Base-by-base conservation (phyloP, 2,797 vertebrate genomes). In the Melanotaenia pygmaea region DNA sequence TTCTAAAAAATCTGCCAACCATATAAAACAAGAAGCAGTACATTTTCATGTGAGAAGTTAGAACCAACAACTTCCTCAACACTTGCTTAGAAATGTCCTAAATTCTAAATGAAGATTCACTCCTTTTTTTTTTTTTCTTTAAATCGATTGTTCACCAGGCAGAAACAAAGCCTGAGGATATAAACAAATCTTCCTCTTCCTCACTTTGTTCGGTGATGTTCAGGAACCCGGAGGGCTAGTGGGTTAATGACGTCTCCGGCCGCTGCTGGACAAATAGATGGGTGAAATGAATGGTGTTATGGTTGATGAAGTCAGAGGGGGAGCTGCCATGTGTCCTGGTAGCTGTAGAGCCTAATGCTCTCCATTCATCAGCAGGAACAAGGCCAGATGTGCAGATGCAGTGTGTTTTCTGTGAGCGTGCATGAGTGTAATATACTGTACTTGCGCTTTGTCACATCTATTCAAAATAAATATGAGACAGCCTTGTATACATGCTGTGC, bases 191-290 rank as follows among this genome's bases (percentile, higher is more conserved):
- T 34, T 56, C 60, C 47, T 45, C 11, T 16, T 57, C 43, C 50
- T 59, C 24, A 50, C 50, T 70, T 59, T 51, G 35, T 63, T 73
- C 76, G 14, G 77, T 24, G 65, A 58, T 16, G 32, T 67, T 73
- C 60, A 67, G 71, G 70, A 73, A 65, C 47, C 72, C 64, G 20
- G 60, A 72, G 74, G 70, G 66, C 62, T 59, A 14, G 40, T 30
- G 13, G 87, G 85, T 86, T 88, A 88, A 89, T 79, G 82, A 81
- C 76, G 80, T 79, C 70, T 38, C 72, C 24, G 56, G 76, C 84
- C 11, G 51, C 70, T 5, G 76, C 66, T 37, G 84, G 70, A 82
- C 76, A 80, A 72, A 77, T 20, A 28, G 79, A 85, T 76, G 76
- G 9, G 22, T 45, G 51, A 47, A 67, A 61, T 40, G 73, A 83